Evolutionary conservation across 2,888 invertebrate genomes (phyloP).

Genomic region (Drosophila fungiperda): DNA sequence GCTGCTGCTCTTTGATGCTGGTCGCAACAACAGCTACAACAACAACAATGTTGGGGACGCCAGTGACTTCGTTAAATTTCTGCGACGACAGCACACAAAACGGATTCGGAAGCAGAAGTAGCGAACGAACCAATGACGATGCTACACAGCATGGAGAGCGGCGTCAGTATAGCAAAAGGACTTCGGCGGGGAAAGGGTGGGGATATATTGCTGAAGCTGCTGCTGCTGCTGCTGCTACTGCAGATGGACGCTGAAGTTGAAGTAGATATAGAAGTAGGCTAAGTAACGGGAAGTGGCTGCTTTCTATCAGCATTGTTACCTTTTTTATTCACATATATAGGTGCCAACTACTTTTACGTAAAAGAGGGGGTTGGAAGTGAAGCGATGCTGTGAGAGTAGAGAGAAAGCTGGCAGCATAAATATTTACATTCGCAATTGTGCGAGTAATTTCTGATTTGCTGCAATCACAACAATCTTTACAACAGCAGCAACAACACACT

Average conservation of each 20-base stretch:
- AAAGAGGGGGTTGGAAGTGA: not conserved
- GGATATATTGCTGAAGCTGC: constrained; percentile 1
- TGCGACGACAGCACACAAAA: constrained; percentile 82
- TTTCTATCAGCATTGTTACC: constrained; percentile 8
- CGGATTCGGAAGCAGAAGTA: constrained; percentile 82
- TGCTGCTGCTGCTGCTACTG: constrained; percentile 21
- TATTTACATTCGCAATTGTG: constrained; percentile 82
- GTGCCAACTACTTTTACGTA: constrained; percentile 36
- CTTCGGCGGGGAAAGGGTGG: not conserved
- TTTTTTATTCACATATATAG: constrained; percentile 1
- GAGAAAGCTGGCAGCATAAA: constrained; percentile 52
- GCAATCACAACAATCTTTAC: constrained; percentile 68
- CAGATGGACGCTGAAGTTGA: not conserved
- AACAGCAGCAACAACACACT: constrained; percentile 45
- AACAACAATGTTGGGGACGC: constrained; percentile 30
- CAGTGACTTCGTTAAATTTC: constrained; percentile 81
- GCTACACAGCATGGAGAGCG: not conserved
- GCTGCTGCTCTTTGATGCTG: constrained; percentile 25
- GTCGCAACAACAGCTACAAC: constrained; percentile 8
- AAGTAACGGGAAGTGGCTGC: constrained; percentile 74
- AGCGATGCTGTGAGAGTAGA: too few relatives aligned
- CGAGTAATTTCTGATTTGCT: constrained; percentile 79
- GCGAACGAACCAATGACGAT: constrained; percentile 39
- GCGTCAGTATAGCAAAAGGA: not conserved
- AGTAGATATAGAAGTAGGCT: constrained; percentile 49